phyloP scores from a whole-genome alignment of 2,797 vertebrate genomes.

The Leptatherina wallacei region DNA sequence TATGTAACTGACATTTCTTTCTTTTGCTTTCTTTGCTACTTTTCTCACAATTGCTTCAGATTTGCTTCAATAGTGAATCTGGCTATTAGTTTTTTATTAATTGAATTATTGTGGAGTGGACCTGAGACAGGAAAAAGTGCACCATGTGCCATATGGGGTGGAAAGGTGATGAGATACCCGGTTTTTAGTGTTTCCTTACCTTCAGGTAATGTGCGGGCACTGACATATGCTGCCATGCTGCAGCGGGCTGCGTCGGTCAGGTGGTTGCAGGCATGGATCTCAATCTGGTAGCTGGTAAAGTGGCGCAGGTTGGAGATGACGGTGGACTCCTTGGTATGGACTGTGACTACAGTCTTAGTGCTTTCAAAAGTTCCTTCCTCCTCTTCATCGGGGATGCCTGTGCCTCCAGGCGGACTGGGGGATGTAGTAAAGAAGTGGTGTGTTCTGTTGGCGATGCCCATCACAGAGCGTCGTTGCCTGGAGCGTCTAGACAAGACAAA shows the following conservation, averaged over 20 bases:
- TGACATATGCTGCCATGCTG: slow-evolving; percentile 93
- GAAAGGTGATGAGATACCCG: neutral
- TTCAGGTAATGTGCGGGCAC: slow-evolving; percentile 95
- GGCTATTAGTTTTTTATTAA: too few relatives aligned
- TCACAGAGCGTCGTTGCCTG: slow-evolving; percentile 85
- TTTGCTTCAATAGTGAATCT: too few relatives aligned
- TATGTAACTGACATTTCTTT: too few relatives aligned
- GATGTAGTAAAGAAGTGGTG: slow-evolving; percentile 71
- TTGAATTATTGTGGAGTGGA: too few relatives aligned
- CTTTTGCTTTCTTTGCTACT: too few relatives aligned
- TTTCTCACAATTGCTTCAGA: too few relatives aligned
- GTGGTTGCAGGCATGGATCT: slow-evolving; percentile 96
- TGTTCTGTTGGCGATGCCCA: slow-evolving; percentile 85
- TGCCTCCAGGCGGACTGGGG: slow-evolving; percentile 62
- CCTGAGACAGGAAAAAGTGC: too few relatives aligned
- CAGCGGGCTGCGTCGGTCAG: slow-evolving; percentile 82
- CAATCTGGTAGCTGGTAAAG: slow-evolving; percentile 96
- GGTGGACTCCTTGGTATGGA: slow-evolving; percentile 88
- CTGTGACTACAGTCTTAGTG: slow-evolving; percentile 74
- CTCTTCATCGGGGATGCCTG: slow-evolving; percentile 42
- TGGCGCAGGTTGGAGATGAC: slow-evolving; percentile 92
- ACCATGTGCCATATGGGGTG: neutral
- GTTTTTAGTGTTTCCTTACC: slow-evolving; percentile 75
- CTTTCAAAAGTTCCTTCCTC: slow-evolving; percentile 75
- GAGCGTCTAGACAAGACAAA: slow-evolving; percentile 76